Base-by-base conservation (phyloP, 1,140 invertebrate species). In the Sweltsa coloradensis region DNA sequence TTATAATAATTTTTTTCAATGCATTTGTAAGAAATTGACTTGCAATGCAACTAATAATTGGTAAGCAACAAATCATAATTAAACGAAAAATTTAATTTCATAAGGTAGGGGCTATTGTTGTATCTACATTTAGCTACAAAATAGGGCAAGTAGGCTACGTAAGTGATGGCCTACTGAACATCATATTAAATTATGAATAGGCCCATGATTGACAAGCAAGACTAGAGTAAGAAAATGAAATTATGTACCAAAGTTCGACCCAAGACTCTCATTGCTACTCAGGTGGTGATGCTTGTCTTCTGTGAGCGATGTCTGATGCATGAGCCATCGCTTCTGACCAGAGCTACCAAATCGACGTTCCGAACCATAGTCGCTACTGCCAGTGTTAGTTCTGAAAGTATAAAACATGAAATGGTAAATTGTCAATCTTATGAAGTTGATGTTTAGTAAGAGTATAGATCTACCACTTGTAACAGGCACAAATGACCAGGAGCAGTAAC, bases 201-300 rank as follows among this genome's bases (percentile, higher is more conserved):
- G 14, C 9, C 29, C 9, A 31, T 31, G 14, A 31, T 9, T 9
- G 14, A 31, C 9, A 9, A 9, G 9, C 9, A 31, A 9, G n/a
- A 18, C 19, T 39, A 39, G 7, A 39, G n/a, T 14, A 14, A 18
- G 7, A 14, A 11, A 39, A 41, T 3, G 14, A 22, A 24, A 21
- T 22, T 16, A 21, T 24, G 22, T 24, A 41, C 45, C 24, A 62
- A 65, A 41, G 59, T 52, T 48, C 14, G 66, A 69, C 44, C 69
- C 76, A 48, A 85, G 69, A 62, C 82, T 85, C 64, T 85, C 82
- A 54, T 69, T 76, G 55, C 82, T 85, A 58, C 81, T 85, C 55
- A 78, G 79, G 53, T 74, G 74, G 57, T 71, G 67, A 53, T 66
- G 71, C 50, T 72, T 68, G 47, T 71, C 71, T 54, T 71, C 67